Percentiles rank a stretch among this genome's conserved stretches.
Conservation (phyloP, 2,113 vertebrate species). For the Hippocampus zosterae region DNA sequence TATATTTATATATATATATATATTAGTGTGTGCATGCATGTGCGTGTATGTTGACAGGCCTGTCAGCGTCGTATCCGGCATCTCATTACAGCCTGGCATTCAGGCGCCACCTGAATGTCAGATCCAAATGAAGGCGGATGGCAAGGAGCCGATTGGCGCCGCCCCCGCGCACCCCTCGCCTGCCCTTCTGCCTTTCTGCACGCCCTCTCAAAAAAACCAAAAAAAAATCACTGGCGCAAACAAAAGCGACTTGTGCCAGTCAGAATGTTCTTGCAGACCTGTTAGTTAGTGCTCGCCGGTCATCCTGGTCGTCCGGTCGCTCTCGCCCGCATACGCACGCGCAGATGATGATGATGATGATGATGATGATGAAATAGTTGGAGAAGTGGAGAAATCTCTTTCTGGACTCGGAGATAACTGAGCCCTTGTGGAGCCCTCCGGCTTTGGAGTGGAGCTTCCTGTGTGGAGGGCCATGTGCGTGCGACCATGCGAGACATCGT, state of each 20-base stretch:
- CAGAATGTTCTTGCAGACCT: conserved; percentile 30
- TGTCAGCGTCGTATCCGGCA: conserved; percentile 62
- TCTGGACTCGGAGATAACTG: conserved; percentile 67
- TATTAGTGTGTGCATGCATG: neutral
- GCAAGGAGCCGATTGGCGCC: conserved; percentile 48
- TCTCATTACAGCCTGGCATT: conserved; percentile 68
- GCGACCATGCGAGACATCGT: neutral
- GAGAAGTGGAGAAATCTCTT: conserved; percentile 74
- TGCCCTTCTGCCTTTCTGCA: neutral
- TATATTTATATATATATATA: no score
- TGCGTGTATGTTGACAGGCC: conserved; percentile 40
- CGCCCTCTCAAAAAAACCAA: neutral
- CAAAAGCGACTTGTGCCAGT: neutral
- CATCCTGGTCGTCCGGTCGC: conserved; percentile 1
- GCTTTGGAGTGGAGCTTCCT: conserved; percentile 51
- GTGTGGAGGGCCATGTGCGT: conserved; percentile 20
- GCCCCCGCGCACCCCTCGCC: neutral
- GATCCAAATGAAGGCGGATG: conserved; percentile 69
- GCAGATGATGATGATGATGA: neutral
- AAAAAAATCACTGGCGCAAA: conserved; percentile 7
- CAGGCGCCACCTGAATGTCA: conserved; percentile 69
- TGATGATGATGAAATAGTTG: conserved; percentile 76
- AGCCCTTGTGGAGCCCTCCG: conserved; percentile 47
- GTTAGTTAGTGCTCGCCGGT: conserved; percentile 27
- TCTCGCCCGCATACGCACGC: conserved; percentile 27